Evolutionary conservation across 2,113 vertebrate genomes (phyloP).

Genomic region (Uropsilus gracilis): DNA sequence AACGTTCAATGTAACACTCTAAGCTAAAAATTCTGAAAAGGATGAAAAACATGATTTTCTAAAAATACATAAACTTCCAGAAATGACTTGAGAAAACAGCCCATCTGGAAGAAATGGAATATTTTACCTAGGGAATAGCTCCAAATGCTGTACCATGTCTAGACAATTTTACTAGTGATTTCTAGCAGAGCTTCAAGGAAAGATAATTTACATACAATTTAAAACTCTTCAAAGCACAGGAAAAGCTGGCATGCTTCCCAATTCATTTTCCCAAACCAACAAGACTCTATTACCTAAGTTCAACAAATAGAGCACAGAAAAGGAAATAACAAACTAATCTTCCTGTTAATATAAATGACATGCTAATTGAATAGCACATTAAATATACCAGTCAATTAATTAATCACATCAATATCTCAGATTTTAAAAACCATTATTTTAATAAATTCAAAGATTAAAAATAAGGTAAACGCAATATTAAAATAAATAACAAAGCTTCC

Average conservation of each 20-base stretch:
- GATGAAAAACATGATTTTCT: neutral
- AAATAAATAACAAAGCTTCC: neutral
- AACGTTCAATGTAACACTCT: neutral
- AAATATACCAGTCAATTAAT: conserved; percentile 38
- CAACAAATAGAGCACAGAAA: conserved; percentile 22
- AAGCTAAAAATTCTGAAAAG: conserved; percentile 9
- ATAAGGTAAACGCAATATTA: conserved; percentile 11
- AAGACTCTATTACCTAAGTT: conserved; percentile 11
- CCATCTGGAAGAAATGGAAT: conserved; percentile 9
- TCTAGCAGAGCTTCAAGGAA: neutral
- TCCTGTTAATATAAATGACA: conserved; percentile 31
- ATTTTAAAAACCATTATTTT: conserved; percentile 55
- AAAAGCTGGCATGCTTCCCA: conserved; percentile 17
- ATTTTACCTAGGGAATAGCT: neutral
- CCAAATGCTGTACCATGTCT: neutral
- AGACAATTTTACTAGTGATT: conserved; percentile 3
- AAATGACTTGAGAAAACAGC: conserved; percentile 4
- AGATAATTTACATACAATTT: conserved; percentile 27
- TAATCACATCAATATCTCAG: conserved; percentile 45
- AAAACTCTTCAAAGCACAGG: neutral
- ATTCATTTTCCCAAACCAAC: conserved; percentile 14
- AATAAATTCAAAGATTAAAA: conserved; percentile 40
- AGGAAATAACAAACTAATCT: conserved; percentile 36
- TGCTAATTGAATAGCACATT: conserved; percentile 18
- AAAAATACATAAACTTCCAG: conserved; percentile 2